These are phyloP conservation scores for Oxygymnocypris stewartii DNA, from an alignment of 2,113 vertebrate species.

Conservation along the genomic window DNA sequence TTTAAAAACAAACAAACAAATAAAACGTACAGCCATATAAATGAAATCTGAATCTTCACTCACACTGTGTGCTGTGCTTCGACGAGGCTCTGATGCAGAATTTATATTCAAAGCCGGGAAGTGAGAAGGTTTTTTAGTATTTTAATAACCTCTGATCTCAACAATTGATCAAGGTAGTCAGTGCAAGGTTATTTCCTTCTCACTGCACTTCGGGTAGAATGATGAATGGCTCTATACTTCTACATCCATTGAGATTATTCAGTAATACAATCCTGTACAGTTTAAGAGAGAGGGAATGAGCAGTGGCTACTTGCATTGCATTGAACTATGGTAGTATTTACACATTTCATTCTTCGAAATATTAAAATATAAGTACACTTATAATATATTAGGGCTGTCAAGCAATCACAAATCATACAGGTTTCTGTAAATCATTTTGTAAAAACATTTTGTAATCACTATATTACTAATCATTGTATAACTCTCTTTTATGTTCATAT, in stretches of 20 bases:
- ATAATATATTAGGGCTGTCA: no score
- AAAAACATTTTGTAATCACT: neutral
- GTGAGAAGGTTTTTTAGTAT: neutral
- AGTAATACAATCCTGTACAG: neutral
- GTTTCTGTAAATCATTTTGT: no score
- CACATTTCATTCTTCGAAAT: neutral
- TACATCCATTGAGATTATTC: neutral
- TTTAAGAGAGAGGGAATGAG: neutral
- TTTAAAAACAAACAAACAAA: neutral
- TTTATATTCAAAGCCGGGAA: neutral
- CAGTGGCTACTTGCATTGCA: neutral
- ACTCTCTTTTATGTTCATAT: neutral
- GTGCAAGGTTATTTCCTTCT: slow-evolving; percentile 35
- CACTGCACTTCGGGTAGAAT: slow-evolving; percentile 10
- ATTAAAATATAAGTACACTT: no score
- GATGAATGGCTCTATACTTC: slow-evolving; percentile 21
- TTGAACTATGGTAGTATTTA: neutral
- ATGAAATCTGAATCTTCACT: neutral
- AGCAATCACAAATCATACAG: neutral
- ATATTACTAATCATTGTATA: neutral
- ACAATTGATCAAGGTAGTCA: slow-evolving; percentile 19
- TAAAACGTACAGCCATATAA: neutral
- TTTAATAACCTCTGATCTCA: slow-evolving; percentile 16
- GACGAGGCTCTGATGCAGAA: neutral
- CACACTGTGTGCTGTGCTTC: neutral